Conservation (phyloP, 2,797 vertebrate genomes). For the Taeniopygia guttata region DNA sequence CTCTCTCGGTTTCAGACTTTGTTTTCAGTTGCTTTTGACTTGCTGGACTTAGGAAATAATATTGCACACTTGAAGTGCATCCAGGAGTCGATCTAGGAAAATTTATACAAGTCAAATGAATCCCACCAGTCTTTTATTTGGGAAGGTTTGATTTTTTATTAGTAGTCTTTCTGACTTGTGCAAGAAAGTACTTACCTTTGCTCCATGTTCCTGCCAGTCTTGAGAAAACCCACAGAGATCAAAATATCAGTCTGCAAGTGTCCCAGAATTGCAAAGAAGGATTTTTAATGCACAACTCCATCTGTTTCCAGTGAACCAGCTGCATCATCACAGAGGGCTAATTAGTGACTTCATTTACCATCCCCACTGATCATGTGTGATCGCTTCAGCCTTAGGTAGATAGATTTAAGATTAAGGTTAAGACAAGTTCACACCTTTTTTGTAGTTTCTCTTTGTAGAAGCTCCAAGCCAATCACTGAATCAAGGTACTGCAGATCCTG, state of each 20-base stretch:
- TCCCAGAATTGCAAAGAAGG: neutral
- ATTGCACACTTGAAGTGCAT: neutral
- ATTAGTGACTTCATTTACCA: neutral
- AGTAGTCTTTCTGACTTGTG: neutral
- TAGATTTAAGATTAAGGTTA: neutral
- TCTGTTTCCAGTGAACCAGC: neutral
- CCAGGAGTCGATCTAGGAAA: neutral
- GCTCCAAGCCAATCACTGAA: neutral
- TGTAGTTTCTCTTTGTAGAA: neutral
- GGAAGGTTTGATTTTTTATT: neutral
- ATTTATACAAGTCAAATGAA: neutral
- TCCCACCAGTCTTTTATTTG: neutral
- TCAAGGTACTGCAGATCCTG: neutral
- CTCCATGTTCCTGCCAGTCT: neutral
- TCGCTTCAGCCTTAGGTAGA: neutral
- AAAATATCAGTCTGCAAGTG: neutral
- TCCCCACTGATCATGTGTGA: neutral
- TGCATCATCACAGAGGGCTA: neutral
- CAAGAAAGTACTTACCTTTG: neutral
- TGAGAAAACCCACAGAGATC: neutral
- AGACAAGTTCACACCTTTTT: neutral
- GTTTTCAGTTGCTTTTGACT: neutral
- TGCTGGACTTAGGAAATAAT: neutral
- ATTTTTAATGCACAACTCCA: neutral
- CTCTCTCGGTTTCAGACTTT: neutral